These are phyloP conservation scores for Myxocyprinus asiaticus DNA, from an alignment of 2,113 vertebrate genomes.

Conservation along the genomic window DNA sequence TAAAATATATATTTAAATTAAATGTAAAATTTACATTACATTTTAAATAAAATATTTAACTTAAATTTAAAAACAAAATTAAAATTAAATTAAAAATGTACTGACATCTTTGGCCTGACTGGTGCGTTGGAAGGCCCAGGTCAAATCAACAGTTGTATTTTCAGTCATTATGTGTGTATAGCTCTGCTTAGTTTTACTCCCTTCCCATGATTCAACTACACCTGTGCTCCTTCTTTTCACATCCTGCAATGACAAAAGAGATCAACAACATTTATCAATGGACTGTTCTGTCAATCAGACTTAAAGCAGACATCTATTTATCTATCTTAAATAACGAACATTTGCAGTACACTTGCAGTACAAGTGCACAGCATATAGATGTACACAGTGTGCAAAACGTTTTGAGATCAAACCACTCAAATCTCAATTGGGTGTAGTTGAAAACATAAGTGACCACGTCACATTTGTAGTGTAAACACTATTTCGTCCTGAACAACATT, in stretches of 20 bases:
- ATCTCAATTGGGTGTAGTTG: too few species aligned
- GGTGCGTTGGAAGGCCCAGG: slow-evolving; percentile 97
- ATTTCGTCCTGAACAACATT: too few species aligned
- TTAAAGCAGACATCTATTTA: neutral
- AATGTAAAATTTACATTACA: neutral
- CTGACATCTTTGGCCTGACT: slow-evolving; percentile 90
- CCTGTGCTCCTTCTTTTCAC: slow-evolving; percentile 90
- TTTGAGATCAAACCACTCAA: too few species aligned
- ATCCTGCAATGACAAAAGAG: slow-evolving; percentile 77
- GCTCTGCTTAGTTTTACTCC: slow-evolving; percentile 85
- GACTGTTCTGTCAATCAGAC: neutral
- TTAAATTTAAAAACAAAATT: too few species aligned
- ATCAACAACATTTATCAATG: neutral
- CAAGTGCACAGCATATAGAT: too few species aligned
- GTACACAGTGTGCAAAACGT: neutral
- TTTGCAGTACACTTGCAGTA: too few species aligned
- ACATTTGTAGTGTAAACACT: too few species aligned
- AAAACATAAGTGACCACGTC: too few species aligned
- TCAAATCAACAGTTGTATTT: slow-evolving; percentile 92
- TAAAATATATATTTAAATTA: too few species aligned
- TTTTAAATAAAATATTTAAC: neutral
- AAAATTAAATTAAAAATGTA: slow-evolving; percentile 31
- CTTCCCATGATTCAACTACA: slow-evolving; percentile 94
- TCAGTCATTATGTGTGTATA: slow-evolving; percentile 90
- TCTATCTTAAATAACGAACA: too few species aligned